Percentiles rank a stretch among this genome's conserved stretches.
Evolutionary conservation across 1,140 invertebrate species (phyloP).

Genomic region (Anoplolepis gracilipes): DNA sequence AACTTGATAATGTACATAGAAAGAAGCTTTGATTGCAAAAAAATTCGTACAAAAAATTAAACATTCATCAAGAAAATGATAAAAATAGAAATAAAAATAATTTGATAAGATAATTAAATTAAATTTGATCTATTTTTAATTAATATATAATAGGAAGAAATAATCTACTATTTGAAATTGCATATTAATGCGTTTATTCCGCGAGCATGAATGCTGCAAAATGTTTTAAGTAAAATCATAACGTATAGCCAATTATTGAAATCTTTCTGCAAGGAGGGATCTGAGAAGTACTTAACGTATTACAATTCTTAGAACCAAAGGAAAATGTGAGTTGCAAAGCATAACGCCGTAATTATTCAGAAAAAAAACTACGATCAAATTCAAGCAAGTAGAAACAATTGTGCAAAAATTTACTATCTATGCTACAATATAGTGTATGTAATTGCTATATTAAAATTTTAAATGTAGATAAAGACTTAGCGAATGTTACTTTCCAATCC

Average conservation of each 20-base stretch:
- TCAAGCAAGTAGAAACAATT: background rate
- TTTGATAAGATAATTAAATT: too few relatives aligned
- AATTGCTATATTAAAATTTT: background rate
- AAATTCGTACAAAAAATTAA: background rate
- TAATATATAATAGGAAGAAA: slow-evolving; percentile 3
- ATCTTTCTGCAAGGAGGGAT: background rate
- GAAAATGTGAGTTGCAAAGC: background rate
- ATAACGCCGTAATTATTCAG: background rate
- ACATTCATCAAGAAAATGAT: background rate
- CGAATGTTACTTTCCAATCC: background rate
- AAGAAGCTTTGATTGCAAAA: background rate
- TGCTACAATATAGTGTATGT: background rate
- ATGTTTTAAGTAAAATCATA: slow-evolving; percentile 19
- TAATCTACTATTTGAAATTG: background rate
- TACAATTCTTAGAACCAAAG: background rate
- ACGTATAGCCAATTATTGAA: background rate
- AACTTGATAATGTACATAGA: background rate
- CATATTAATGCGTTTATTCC: background rate
- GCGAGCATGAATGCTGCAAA: background rate
- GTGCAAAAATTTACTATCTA: background rate
- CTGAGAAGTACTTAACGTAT: background rate
- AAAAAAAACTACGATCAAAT: background rate
- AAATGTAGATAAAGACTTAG: background rate
- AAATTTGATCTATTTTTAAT: slow-evolving; percentile 1
- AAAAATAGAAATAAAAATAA: background rate